phyloP scores from a whole-genome alignment of 2,797 vertebrate species.

The Staurois parvus region DNA sequence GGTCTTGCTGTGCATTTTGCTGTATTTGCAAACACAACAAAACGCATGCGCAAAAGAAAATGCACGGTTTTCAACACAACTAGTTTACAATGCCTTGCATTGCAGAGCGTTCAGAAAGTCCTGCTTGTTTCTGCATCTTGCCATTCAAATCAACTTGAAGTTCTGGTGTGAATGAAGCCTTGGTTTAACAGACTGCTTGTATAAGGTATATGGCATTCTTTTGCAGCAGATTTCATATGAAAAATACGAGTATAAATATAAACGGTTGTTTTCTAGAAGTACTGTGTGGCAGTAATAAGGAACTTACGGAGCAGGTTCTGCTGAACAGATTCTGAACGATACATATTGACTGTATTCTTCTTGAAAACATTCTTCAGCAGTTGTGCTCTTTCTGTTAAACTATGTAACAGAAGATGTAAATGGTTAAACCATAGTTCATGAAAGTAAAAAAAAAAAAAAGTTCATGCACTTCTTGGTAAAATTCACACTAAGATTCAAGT shows the following conservation, averaged over 20 bases:
- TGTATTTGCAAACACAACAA: too few relatives aligned
- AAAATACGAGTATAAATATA: background rate
- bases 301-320: slow-evolving; percentile 98
- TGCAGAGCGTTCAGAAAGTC: too few relatives aligned
- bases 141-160: background rate
- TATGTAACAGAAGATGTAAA: slow-evolving; percentile 67
- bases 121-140: background rate
- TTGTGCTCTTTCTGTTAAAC: slow-evolving; percentile 95
- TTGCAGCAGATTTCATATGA: background rate
- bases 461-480: too few relatives aligned
- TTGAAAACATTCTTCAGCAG: slow-evolving; percentile 99
- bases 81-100: too few relatives aligned
- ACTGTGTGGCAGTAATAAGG: too few relatives aligned
- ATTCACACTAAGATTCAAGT: too few relatives aligned
- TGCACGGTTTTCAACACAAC: too few relatives aligned
- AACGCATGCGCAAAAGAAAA: too few relatives aligned
- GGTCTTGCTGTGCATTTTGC: too few relatives aligned
- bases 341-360: slow-evolving; percentile 94
- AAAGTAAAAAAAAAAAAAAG: background rate
- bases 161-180: background rate
- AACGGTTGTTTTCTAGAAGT: background rate
- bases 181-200: background rate
- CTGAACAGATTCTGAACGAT: slow-evolving; percentile 94
- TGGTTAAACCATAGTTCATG: background rate
- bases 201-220: background rate